These are phyloP conservation scores for Phalacrocorax carbo DNA, from an alignment of 2,113 vertebrate species.

Conservation along the genomic window DNA sequence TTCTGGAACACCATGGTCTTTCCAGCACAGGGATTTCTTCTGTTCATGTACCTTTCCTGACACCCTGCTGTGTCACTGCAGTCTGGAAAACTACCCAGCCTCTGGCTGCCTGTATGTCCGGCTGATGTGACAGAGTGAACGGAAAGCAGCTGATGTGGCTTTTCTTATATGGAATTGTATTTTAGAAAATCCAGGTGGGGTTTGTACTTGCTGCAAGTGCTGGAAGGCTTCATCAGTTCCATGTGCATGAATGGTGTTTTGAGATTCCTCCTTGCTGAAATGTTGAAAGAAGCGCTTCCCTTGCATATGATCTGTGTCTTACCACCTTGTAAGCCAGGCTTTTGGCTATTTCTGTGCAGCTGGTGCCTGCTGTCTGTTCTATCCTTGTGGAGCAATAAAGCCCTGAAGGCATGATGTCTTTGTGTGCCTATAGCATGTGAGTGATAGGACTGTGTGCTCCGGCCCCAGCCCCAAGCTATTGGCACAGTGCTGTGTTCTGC, in stretches of 20 bases:
- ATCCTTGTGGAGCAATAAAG: background rate
- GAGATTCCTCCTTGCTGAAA: background rate
- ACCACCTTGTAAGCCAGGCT: background rate
- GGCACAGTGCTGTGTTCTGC: background rate
- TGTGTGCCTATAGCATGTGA: background rate
- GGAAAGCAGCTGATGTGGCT: background rate
- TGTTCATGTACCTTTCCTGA: background rate
- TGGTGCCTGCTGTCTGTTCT: background rate
- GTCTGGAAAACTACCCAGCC: background rate
- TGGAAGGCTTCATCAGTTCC: background rate
- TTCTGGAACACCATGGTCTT: background rate
- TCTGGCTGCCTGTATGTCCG: background rate
- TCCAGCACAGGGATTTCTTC: background rate
- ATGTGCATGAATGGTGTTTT: fast-evolving
- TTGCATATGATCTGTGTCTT: background rate
- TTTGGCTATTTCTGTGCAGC: background rate
- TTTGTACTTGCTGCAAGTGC: background rate
- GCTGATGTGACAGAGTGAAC: background rate
- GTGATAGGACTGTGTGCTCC: background rate
- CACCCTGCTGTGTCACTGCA: background rate
- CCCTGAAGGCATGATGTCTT: background rate
- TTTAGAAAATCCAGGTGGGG: background rate
- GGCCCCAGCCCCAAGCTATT: background rate
- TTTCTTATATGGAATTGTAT: background rate
- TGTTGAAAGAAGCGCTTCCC: background rate